Conservation (phyloP, 2,888 invertebrate genomes). For the Smittia aterrima region DNA sequence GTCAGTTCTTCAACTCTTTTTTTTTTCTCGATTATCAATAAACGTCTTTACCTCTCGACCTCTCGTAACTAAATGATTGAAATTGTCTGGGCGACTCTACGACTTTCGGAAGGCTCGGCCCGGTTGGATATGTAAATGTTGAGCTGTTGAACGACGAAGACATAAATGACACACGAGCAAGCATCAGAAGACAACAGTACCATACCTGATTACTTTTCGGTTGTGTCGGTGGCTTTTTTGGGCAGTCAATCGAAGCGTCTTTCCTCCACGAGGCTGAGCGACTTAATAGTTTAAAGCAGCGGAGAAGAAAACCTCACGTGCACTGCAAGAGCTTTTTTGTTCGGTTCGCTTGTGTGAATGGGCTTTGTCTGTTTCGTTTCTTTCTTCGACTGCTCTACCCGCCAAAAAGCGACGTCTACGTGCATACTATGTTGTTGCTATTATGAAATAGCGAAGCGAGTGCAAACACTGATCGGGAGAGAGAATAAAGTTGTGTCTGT, state of each 20-base stretch:
- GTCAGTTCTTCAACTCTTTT: no score
- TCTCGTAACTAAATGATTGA: conserved; percentile 16
- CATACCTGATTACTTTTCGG: conserved; percentile 1
- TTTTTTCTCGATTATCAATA: no score
- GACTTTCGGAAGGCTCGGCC: conserved; percentile 33
- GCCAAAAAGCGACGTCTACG: background rate
- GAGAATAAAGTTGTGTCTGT: background rate
- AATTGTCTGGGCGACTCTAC: background rate
- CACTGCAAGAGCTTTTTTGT: background rate
- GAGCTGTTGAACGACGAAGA: background rate
- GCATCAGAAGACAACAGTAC: background rate
- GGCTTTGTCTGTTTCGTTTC: background rate
- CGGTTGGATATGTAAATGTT: background rate
- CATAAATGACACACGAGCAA: background rate
- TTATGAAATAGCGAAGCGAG: conserved; percentile 34
- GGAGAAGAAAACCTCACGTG: background rate
- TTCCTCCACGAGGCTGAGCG: background rate
- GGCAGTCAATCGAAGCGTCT: background rate
- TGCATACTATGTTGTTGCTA: conserved; percentile 17
- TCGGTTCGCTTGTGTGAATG: background rate
- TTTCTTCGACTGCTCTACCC: background rate
- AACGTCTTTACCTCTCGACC: conserved; percentile 33
- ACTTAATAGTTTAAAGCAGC: background rate
- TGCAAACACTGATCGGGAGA: background rate
- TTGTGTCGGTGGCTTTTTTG: background rate